Base-by-base conservation (phyloP, 1,140 invertebrate genomes). In the Aphelenchoides besseyi region DNA sequence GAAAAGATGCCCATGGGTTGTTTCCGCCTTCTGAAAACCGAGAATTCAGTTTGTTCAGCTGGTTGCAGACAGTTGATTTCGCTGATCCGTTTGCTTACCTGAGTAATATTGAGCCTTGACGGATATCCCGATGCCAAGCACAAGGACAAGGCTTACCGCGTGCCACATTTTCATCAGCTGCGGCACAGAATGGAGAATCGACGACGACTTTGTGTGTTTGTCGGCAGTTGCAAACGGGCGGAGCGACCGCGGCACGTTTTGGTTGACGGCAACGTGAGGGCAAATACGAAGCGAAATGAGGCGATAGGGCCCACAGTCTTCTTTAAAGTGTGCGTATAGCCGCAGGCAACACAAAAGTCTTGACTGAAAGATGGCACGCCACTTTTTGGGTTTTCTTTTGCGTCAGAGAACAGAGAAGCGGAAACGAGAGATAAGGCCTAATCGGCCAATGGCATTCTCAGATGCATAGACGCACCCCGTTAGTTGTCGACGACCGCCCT, bases 11-110 rank as follows among this genome's bases (percentile, higher is more conserved):
- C 55, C 55, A 59, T 23, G 55, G 5, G 18, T 59, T 59, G 55
- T 18, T 59, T 5, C 55, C 55, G 18, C 55, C 55, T 18, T 59
- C 55, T 59, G 18, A 28, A 59, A 59, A 59, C 12, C 41, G 23
- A 48, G 37, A 8, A 41, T 5, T 8, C 37, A n/a, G 37, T n/a
- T 41, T n/a, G n/a, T 41, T 41, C n/a, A 5, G 37, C 37, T 8
- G 5, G 5, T n/a, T 5, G n/a, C 37, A 8, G 37, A 41, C 5
- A 41, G 37, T 41, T 41, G 5, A n/a, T 41, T 41, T 41, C 5
- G 5, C n/a, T 48, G 41, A 16, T 48, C 55, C 5, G 18, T 8
- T 8, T 5, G 18, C 55, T 59, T 33, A 59, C 55, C 55, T 59
- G 55, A 59, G 23, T 29, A 59, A 33, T 8, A 18, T 33, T 59